Evolutionary conservation across 2,113 vertebrate genomes (phyloP), one percentile per base, ranked within the genome.

Genomic region (Siniperca knerii): DNA sequence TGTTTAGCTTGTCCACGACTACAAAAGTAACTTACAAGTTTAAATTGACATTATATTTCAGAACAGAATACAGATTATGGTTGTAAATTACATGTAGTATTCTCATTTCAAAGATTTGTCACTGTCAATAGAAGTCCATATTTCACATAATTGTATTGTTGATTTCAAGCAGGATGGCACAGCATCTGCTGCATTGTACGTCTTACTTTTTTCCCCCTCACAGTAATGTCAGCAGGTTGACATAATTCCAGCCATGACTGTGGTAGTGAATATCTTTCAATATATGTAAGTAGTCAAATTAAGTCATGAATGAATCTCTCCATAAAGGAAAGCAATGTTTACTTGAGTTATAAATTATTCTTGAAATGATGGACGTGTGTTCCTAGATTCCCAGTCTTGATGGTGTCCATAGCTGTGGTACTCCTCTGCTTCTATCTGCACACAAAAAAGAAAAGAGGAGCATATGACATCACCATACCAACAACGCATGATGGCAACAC

Each of bases 401-500:
- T 76, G 79, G 40, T 91, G 40, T 75, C 29, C 37, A n/a, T 94
- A 6, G 90, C 87, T 8, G 57, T 80, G 21, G 65, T 91, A 0
- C 79, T 94, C 18, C 67, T 93, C 79, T 93, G 91, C 79, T 89
- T 92, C 79, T 94, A 90, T 35, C 1, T 71, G 35, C 74, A 89
- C 4, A 18, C 29, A 1, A 94, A 68, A 77, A 92, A 86, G 67
- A 92, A 70, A 64, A 90, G 74, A 73, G 74, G n/a, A 13, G 11
- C 65, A 0, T 61, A 62, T 29, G 75, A 77, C 1, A 11, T 84
- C 29, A 84, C 25, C 20, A 4, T 8, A 25, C 29, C 66, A 0
- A 40, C 67, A 10, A n/a, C 1, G 11, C 84, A 50, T 29, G 61
- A 16, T 3, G 65, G 64, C 52, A 71, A 4, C 67, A 9, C 54